Evolutionary conservation across 2,797 vertebrate species (phyloP).

Genomic region (Arnoldichthys spilopterus): DNA sequence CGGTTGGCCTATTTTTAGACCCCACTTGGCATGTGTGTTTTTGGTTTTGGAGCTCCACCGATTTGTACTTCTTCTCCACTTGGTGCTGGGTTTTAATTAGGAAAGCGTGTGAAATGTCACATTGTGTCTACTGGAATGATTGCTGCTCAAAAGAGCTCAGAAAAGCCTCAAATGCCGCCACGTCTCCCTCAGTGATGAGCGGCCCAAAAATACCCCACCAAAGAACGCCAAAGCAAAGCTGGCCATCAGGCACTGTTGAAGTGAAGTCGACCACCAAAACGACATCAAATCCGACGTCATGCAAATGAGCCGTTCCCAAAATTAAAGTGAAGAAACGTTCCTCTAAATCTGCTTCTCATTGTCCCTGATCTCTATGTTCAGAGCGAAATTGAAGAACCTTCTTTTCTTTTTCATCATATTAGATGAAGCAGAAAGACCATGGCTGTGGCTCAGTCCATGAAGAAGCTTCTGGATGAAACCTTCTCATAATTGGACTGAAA

Average conservation of each 20-base stretch:
- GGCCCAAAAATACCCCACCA: not conserved
- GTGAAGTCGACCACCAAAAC: not conserved
- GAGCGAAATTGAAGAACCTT: not conserved
- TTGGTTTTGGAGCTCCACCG: slow-evolving; percentile 4
- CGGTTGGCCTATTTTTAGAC: slow-evolving; percentile 20
- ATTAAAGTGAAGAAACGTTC: not conserved
- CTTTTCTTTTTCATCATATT: not conserved
- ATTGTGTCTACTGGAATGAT: not conserved
- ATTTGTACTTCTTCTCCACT: too few species aligned
- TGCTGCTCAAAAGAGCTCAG: not conserved
- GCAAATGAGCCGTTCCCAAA: not conserved
- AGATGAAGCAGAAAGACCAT: not conserved
- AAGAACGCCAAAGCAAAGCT: not conserved
- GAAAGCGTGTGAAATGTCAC: slow-evolving; percentile 39
- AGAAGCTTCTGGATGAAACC: not conserved
- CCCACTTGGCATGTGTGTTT: not conserved
- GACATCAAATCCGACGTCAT: not conserved
- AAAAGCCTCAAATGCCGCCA: not conserved
- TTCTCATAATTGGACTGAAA: not conserved
- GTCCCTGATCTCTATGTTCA: not conserved
- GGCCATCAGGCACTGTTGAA: not conserved
- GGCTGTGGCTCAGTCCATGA: too few species aligned
- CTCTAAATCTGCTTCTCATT: not conserved
- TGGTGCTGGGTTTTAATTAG: slow-evolving; percentile 50
- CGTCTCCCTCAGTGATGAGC: not conserved